Evolutionary conservation across 1,140 invertebrate genomes (phyloP).

Genomic region (Acromyrmex charruanus): DNA sequence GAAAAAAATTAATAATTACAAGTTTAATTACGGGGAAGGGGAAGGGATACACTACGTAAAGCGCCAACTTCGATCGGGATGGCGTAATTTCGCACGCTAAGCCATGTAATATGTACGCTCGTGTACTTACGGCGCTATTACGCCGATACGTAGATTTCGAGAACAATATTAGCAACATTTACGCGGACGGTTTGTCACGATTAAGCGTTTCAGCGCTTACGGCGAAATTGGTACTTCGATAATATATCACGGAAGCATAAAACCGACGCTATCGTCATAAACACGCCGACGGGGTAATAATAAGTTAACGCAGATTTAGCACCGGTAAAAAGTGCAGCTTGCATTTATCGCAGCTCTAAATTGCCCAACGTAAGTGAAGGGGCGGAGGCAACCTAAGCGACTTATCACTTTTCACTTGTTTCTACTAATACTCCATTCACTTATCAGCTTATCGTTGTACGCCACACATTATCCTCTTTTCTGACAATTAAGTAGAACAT

Average conservation of each 20-base stretch:
- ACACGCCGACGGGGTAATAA: conserved; percentile 76
- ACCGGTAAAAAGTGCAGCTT: conserved; percentile 72
- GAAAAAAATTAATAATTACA: conserved; percentile 16
- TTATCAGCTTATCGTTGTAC: conserved; percentile 19
- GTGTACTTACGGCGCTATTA: conserved; percentile 15
- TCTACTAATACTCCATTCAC: conserved; percentile 52
- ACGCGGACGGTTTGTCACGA: conserved; percentile 54
- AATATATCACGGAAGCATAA: conserved; percentile 74
- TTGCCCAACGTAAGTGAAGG: conserved; percentile 62
- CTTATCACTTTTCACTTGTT: conserved; percentile 65
- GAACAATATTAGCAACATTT: conserved; percentile 55
- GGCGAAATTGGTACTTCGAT: conserved; percentile 57
- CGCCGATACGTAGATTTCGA: conserved; percentile 15
- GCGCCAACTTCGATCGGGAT: conserved; percentile 4
- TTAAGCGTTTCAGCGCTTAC: conserved; percentile 54
- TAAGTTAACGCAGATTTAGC: conserved; percentile 81
- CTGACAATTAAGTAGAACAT: background rate
- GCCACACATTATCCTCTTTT: conserved; percentile 7
- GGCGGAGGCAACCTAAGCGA: conserved; percentile 49
- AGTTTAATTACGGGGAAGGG: conserved; percentile 16
- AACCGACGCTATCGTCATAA: conserved; percentile 75
- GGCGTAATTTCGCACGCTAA: conserved; percentile 26
- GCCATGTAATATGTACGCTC: conserved; percentile 28
- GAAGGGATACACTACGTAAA: background rate
- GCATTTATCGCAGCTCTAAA: conserved; percentile 79